Evolutionary conservation across 2,888 invertebrate species (phyloP), one percentile per base, ranked within the genome.

Genomic region (Chloromyia formosa): DNA sequence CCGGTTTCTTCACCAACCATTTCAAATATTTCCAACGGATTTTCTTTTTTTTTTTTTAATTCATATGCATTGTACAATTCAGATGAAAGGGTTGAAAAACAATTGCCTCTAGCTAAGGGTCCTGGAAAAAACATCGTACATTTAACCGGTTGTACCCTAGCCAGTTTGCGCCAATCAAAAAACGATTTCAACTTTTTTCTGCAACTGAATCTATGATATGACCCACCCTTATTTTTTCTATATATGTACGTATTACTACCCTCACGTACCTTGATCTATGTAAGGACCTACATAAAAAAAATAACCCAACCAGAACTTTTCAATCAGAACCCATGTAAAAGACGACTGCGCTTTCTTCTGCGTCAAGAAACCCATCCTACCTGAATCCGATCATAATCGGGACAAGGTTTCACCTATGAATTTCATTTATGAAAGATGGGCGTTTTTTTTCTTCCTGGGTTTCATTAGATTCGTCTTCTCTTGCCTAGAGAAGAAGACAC

Each of bases 141-240:
- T 18, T 10, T 45, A 14, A 45, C 69, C 58, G 56, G 71, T 71
- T 58, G 53, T 40, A 58, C 40, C 58, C 27, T 14, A 56, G 56
- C 71, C 18, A 18, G 56, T 56, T 58, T 42, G 20, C 35, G n/a
- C 71, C 71, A 71, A 71, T 71, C 56, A 71, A n/a, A n/a, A n/a
- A 54, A 53, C 23, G 14, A 16, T 3, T 5, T 5, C 56, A 14
- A 22, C 40, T 22, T 40, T 22, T 56, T 14, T 35, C 10, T 14
- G 18, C 1, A 23, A 68, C 9, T 14, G 27, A 35, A 49, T n/a
- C 49, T 49, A 3, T 3, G 2, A 10, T 20, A 16, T 18, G 35
- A 58, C 71, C 71, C 71, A 56, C 71, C 71, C 58, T 49, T 16
- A 56, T 71, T 71, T 69, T 68, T 71, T 71, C 14, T 40, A 9